Evolutionary conservation across 2,888 invertebrate genomes (phyloP), one percentile per base, ranked within the genome.

Genomic region (Drosophila nigricruria): DNA sequence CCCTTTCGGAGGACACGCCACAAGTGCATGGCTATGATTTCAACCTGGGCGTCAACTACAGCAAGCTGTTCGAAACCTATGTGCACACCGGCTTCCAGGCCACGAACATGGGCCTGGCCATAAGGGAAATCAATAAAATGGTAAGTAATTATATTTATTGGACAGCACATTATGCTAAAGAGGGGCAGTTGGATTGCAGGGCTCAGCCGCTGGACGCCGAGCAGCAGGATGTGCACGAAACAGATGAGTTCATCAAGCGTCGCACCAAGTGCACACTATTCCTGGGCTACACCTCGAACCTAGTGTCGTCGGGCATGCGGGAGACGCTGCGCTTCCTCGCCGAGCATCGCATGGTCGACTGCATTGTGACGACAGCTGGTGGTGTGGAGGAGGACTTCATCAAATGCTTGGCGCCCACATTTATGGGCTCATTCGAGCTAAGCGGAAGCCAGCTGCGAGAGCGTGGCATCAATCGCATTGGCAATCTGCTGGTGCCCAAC

Each of bases 361-460:
- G 98, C 91, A 95, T 99, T 75, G 99, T 99, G 1, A 97, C 99
- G 0, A 98, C 98, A 14, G 99, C 99, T 0, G 99, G 99, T 1
- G 99, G 99, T 0, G 94, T 99, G 0, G 99, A 99, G 93, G 99
- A 99, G 93, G 99, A 99, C 93, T 95, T 99, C 50, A 99, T 99
- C 47, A 99, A 99, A 94, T 99, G 99, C 92, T 94, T 99, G 61
- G 98, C 97, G 2, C 97, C 98, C 0, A 99, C 99, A 0, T 98
- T 95, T 87, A 92, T 99, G 57, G 99, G 99, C 0, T 97, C 98
- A 89, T 99, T 99, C 91, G 94, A 95, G 89, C 94, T 98, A 60
- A 95, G 95, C 80, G 99, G 98, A 0, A 95, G 95, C 92, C 93
- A 94, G 53, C 94, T 99, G 20, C 94, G 99, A 59, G 96, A 97